Evolutionary conservation across 1,140 invertebrate genomes (phyloP), one percentile per base, ranked within the genome.

Genomic region (Bilobella aurantiaca): DNA sequence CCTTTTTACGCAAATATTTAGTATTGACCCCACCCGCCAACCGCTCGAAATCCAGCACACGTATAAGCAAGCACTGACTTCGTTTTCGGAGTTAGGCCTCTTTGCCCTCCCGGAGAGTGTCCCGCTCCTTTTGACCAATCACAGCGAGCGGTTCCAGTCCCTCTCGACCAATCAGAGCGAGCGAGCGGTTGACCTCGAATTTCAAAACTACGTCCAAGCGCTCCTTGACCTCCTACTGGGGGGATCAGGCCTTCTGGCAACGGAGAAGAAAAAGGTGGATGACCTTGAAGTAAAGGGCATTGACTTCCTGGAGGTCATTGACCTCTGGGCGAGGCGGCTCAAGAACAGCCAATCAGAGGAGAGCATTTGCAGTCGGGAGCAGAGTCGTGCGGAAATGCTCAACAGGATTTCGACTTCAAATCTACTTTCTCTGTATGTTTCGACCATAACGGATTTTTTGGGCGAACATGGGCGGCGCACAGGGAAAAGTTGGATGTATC

Each of bases 181-280:
- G n/a, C n/a, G 12, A 53, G 49, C 14, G 25, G 8, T 16, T 16
- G 49, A 53, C 21, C 21, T 53, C 14, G 49, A 53, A 23, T 53
- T 53, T 53, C 23, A 12, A 53, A 53, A 53, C 49, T 53, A 53
- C 49, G 21, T 53, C 49, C 49, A 53, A 53, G 49, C 49, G 14
- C 3, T 53, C 3, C 49, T 53, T 3, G 49, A 53, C 21, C 21
- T 53, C 3, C 21, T 53, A 53, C 25, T 53, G 14, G 12, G 12
- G 14, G 12, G 3, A 53, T 16, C 12, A 5, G 8, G 3, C 49
- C 49, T 53, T 23, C 8, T 53, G 3, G 14, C 25, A 8, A 23
- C 12, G 8, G 49, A 53, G 25, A 53, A 12, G 23, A 53, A 53
- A 23, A 53, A 53, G 25, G 25, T 12, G 8, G 23, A 53, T 53